Base-by-base conservation (phyloP, 2,113 vertebrate species). In the Charadrius vociferus region DNA sequence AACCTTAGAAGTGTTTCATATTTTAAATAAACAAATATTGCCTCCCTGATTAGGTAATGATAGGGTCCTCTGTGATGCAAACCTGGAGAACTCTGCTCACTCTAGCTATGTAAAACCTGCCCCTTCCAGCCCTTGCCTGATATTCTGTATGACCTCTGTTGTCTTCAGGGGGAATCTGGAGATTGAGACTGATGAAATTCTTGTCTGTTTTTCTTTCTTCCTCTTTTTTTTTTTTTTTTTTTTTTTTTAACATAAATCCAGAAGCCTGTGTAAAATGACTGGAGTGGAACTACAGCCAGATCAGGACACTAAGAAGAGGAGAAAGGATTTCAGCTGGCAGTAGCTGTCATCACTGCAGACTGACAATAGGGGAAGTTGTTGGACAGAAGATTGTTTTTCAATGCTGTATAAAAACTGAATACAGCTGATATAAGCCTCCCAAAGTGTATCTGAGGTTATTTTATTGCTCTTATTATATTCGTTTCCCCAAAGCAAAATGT, bases 401-500 rank as follows among this genome's bases (percentile, higher is more conserved):
- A 30, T 93, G 80, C 65, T 95, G 77, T 85, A 88, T 81, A 49
- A 92, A 96, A 97, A 92, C 89, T 37, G 90, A 94, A 94, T 94
- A 91, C 67, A 95, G 93, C 92, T 93, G 91, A 95, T 93, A 96
- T 88, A 97, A 94, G 94, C 86, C 78, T 96, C 84, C 78, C 81
- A 90, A 83, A 96, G 75, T 93, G 96, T 95, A 96, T 81, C 82
- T 91, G 88, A 89, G 91, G 88, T 96, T 96, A 95, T 93, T 95
- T 97, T 97, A 96, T 92, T 93, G 82, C 75, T 92, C 90, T 93
- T 96, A 95, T 94, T 94, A 96, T 86, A 97, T 93, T 92, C 37
- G 10, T 94, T 91, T 95, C 90, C 95, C 94, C 82, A 97, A 94
- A 97, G 95, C 75, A 95, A 95, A 97, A 95, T 93, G 75, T 88